These are phyloP conservation scores for Ictalurus furcatus DNA, from an alignment of 2,113 vertebrate genomes.

Conservation along the genomic window DNA sequence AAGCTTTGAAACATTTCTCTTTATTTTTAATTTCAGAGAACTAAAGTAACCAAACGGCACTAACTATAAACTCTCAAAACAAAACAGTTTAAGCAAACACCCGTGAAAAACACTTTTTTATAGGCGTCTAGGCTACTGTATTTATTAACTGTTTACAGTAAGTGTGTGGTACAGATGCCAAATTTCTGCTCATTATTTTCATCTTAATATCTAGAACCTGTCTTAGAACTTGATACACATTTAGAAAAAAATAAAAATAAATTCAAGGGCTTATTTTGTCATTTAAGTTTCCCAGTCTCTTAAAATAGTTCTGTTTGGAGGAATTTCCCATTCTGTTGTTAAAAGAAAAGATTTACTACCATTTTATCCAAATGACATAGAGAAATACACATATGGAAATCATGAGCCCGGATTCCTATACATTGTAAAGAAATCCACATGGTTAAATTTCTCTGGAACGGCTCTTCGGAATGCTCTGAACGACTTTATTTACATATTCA, in stretches of 20 bases:
- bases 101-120: not conserved
- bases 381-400: not conserved
- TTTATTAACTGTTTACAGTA: not conserved
- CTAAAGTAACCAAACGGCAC: not conserved
- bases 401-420: not conserved
- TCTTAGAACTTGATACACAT: not conserved
- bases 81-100: not conserved
- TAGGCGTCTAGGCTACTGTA: too few relatives aligned
- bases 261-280: not conserved
- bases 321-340: not conserved
- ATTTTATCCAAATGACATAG: not conserved
- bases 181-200: not conserved
- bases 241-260: not conserved
- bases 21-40: not conserved
- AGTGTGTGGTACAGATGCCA: not conserved
- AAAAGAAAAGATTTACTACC: not conserved
- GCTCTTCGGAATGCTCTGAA: not conserved
- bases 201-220: not conserved
- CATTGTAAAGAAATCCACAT: not conserved
- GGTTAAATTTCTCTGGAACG: not conserved
- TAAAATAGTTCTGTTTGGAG: not conserved
- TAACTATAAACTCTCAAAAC: not conserved
- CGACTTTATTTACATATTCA: not conserved
- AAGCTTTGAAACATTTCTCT: not conserved
- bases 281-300: not conserved